Percentiles rank a stretch among this genome's conserved stretches.
Conservation (phyloP, 2,888 invertebrate genomes). For the Ophioninae sp. region DNA sequence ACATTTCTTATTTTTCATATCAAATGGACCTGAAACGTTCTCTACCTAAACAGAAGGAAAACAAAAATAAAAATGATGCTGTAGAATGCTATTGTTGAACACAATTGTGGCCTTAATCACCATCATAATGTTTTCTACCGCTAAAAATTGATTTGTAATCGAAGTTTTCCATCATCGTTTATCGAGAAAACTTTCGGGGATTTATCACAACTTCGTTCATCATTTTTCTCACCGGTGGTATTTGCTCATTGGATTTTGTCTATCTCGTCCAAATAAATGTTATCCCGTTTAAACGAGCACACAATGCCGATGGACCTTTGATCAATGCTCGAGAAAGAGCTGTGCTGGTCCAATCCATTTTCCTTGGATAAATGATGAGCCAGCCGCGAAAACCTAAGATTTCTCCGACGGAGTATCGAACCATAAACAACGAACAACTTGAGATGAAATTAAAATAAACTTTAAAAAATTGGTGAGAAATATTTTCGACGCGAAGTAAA, state of each 20-base stretch:
- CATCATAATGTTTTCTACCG: background rate
- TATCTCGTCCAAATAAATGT: slow-evolving; percentile 7
- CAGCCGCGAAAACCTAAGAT: background rate
- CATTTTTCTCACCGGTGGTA: background rate
- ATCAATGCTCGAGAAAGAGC: background rate
- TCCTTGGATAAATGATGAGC: background rate
- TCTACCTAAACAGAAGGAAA: too few species aligned
- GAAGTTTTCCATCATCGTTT: background rate
- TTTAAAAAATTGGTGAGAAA: too few species aligned
- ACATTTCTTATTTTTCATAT: too few species aligned
- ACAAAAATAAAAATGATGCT: too few species aligned
- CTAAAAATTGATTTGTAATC: background rate
- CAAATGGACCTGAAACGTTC: too few species aligned
- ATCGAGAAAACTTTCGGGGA: background rate
- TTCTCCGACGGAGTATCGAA: slow-evolving; percentile 4
- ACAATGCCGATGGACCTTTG: slow-evolving; percentile 1
- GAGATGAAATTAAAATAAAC: too few species aligned
- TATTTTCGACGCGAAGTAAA: too few species aligned
- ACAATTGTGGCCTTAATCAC: background rate
- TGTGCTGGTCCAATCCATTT: slow-evolving; percentile 18
- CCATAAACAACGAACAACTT: background rate
- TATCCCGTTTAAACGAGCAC: background rate
- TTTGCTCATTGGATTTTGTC: background rate
- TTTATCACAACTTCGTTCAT: background rate
- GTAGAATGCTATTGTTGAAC: too few species aligned